Base-by-base conservation (phyloP, 2,113 vertebrate genomes). In the Hymenochirus boettgeri region DNA sequence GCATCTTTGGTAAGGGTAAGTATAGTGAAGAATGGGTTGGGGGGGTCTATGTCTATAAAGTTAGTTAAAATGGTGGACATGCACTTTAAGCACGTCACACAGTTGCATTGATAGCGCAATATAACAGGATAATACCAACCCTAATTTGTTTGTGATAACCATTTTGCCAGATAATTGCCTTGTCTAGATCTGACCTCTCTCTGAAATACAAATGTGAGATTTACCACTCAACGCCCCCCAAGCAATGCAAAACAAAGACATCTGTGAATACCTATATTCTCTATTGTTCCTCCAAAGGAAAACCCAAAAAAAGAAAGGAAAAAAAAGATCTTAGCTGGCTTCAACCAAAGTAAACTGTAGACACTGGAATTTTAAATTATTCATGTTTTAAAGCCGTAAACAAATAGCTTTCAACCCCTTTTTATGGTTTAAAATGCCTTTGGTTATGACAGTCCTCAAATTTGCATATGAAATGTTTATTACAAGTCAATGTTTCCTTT, bases 171-270 rank as follows among this genome's bases (percentile, higher is more conserved):
- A 33, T 15, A 1, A 0, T 37, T 0, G 5, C 0, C 42, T 0
- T 22, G 1, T 24, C 33, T 15, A 24, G 51, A 67, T 39, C 15
- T 46, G 42, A 18, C 18, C 42, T 46, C 42, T 46, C 15, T 17
- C 15, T 46, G 42, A 46, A 18, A 46, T 18, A 7, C 46, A 12
- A 22, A 21, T 48, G 26, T 15, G 7, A 22, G 25, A n/a, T 21
- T 61, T 25, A 47, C 42, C 7, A 50, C 24, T 17, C 46, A 17
- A 50, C 29, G 29, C 51, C 31, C 23, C 51, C 55, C 23, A 11
- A 66, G 64, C 46, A n/a, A 66, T 66, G 7, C 31, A 42, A 22
- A 57, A 66, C 64, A 66, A 27, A 39, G 17, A 22, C 31, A 11
- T n/a, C 10, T 50, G 31, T 27, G 47, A 23, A 48, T 22, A 37